Conservation (phyloP, 2,888 invertebrate genomes). For the Macrosiphum euphorbiae region DNA sequence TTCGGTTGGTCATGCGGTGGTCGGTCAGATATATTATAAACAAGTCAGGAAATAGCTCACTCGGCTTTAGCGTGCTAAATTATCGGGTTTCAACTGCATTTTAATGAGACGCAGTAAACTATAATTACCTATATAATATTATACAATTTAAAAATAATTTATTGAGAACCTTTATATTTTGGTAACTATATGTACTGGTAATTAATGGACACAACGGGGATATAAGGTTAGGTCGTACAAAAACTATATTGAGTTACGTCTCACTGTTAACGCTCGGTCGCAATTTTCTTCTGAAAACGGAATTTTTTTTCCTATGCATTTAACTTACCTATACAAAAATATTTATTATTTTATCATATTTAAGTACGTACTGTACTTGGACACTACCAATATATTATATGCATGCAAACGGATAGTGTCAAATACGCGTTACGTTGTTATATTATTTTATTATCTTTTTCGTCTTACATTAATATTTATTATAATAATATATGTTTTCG, state of each 20-base stretch:
- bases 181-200: too few species aligned
- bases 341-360: neutral
- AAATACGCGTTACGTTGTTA: slow-evolving; percentile 6
- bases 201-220: too few species aligned
- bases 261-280: neutral
- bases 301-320: neutral
- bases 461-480: slow-evolving; percentile 60
- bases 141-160: too few species aligned
- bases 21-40: neutral
- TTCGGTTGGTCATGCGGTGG: neutral
- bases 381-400: neutral
- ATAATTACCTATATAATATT: too few species aligned
- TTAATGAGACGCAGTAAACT: too few species aligned
- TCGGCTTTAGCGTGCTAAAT: too few species aligned
- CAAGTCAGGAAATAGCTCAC: neutral
- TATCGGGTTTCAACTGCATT: too few species aligned
- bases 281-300: neutral
- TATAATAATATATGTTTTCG: neutral
- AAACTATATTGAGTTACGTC: neutral
- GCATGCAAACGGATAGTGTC: neutral
- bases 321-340: neutral
- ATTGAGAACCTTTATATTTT: too few species aligned
- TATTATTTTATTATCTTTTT: slow-evolving; percentile 42
- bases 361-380: neutral
- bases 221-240: neutral